Conservation (phyloP, 2,888 invertebrate species). For the Andrena fulva region DNA sequence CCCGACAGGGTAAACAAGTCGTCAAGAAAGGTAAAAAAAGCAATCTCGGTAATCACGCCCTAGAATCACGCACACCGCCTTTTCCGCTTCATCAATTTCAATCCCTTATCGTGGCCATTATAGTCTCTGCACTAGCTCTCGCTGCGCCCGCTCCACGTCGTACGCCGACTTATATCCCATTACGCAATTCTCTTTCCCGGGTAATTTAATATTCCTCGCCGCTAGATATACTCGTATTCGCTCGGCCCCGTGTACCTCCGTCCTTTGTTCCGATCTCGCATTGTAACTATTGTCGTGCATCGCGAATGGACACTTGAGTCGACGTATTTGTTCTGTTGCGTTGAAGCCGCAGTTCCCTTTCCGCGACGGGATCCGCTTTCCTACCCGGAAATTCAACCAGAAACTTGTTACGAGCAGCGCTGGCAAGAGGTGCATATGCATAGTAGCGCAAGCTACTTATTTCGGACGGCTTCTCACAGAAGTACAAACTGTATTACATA, state of each 20-base stretch:
- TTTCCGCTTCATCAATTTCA: constrained; percentile 35
- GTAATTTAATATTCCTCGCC: constrained; percentile 44
- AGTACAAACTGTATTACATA: background rate
- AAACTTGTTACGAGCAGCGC: constrained; percentile 22
- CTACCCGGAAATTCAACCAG: constrained; percentile 43
- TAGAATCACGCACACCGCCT: constrained; percentile 25
- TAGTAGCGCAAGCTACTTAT: constrained; percentile 6
- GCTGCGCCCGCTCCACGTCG: background rate
- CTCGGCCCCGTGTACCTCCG: background rate
- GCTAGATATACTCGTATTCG: background rate
- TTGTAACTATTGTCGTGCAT: constrained; percentile 52
- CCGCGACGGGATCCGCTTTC: constrained; percentile 41
- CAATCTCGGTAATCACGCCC: constrained; percentile 34
- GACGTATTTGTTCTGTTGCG: constrained; percentile 55
- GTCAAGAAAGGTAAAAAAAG: constrained; percentile 25
- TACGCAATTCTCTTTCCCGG: constrained; percentile 19
- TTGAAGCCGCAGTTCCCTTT: constrained; percentile 38
- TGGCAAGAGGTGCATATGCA: background rate
- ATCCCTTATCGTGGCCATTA: constrained; percentile 37
- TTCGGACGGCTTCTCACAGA: constrained; percentile 5
- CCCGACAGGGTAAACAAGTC: constrained; percentile 19
- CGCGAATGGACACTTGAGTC: constrained; percentile 62
- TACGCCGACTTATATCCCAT: constrained; percentile 30
- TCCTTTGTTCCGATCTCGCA: constrained; percentile 49
- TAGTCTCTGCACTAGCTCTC: background rate